These are phyloP conservation scores for Pristionchus japonicus DNA, from an alignment of 2,888 invertebrate species.

Conservation along the genomic window DNA sequence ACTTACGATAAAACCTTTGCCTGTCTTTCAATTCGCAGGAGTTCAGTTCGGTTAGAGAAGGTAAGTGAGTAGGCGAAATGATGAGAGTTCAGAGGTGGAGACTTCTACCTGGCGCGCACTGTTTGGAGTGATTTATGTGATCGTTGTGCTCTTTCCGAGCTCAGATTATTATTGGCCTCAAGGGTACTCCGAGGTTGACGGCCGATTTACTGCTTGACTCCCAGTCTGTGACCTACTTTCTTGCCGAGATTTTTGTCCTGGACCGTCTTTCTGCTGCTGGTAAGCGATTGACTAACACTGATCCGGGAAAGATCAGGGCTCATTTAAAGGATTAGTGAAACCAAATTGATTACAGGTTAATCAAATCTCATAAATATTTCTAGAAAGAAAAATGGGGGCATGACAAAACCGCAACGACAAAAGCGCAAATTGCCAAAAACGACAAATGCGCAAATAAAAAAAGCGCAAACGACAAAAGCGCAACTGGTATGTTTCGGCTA, in stretches of 20 bases:
- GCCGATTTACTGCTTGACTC: not conserved
- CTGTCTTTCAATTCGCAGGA: not conserved
- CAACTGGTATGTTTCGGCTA: no score
- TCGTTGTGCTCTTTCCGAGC: not conserved
- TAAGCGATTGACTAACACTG: no score
- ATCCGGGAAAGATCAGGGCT: no score
- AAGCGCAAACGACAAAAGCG: no score
- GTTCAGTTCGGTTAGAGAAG: not conserved
- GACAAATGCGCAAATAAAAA: no score
- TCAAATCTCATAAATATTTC: no score
- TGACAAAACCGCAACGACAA: no score
- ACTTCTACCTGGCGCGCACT: not conserved
- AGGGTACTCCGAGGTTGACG: not conserved
- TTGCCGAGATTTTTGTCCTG: not conserved
- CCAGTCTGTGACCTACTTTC: not conserved
- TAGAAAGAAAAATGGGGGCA: no score
- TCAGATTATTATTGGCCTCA: constrained; percentile 3
- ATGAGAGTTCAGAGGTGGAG: not conserved
- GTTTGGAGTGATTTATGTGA: constrained; percentile 16
- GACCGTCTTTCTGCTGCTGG: no score
- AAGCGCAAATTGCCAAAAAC: no score
- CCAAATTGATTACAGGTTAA: no score
- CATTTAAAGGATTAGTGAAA: no score
- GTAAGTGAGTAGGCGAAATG: not conserved
- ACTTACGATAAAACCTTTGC: constrained; percentile 7